Base-by-base conservation (phyloP, 2,797 vertebrate genomes). In the Coregonus ussuriensis region DNA sequence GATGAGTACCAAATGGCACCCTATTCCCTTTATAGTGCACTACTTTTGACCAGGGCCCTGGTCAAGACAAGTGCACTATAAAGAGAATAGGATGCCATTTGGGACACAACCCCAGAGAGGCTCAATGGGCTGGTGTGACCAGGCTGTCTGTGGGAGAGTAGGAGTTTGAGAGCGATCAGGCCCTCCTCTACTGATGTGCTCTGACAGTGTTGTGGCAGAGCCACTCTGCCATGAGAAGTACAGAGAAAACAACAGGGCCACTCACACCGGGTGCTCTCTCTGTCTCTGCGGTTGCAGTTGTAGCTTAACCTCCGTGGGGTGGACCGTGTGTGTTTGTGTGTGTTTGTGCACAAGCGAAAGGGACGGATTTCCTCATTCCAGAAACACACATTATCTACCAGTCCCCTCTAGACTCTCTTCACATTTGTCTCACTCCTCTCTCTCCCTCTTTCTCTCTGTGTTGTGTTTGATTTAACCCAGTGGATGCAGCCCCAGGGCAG, bases 171-270 rank as follows among this genome's bases (percentile, higher is more conserved):
- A 86, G 84, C 85, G 81, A 72, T 92, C 91, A 88, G 29, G 75
- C 81, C 81, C 68, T 73, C 79, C 3, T 77, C 74, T 4, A 77
- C 84, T 92, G 90, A 94, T 94, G 74, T 1, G 83, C 71, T 83
- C 83, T 92, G 93, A 94, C 94, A 93, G 79, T 93, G 93, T 94
- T 94, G 90, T 93, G 89, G 89, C 87, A 88, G 86, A 88, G 80
- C 81, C 81, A 70, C 87, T 94, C 91, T 92, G 87, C 91, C 84
- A 80, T 91, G 84, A 91, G 88, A 86, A 81, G 86, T 83, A 82
- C 84, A 86, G 81, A 84, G 91, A 87, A 92, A 90, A 47, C 41
- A 47, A 81, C 78, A 37, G 76, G 9, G 70, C 41, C 41, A 47
- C 9, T 47, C 41, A 47, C 41, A 47, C 9, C 0, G 41, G 41